Evolutionary conservation across 2,797 vertebrate species (phyloP).

Genomic region (Pogoniulus pusillus): DNA sequence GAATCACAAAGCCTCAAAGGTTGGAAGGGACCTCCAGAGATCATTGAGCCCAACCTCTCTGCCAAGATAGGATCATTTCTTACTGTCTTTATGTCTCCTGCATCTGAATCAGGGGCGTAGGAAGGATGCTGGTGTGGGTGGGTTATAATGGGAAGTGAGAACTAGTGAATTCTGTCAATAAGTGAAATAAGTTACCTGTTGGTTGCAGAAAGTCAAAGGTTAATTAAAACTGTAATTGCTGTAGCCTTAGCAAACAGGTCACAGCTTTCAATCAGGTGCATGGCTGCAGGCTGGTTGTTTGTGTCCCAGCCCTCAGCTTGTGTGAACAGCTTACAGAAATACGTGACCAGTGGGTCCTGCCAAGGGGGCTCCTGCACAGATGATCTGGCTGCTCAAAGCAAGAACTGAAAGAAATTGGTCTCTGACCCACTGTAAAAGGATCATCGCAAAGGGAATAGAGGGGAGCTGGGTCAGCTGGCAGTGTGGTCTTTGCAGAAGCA

Average conservation of each 20-base stretch:
- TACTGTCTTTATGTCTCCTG: background rate
- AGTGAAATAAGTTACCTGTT: constrained; percentile 8
- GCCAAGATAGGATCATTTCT: too few relatives aligned
- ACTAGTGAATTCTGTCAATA: background rate
- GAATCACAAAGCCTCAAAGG: too few relatives aligned
- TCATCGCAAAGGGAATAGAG: background rate
- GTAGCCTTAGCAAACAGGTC: background rate
- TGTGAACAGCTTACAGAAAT: background rate
- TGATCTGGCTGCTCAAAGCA: background rate
- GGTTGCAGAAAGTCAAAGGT: constrained; percentile 28
- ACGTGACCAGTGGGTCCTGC: background rate
- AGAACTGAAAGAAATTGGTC: background rate
- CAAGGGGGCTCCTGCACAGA: background rate
- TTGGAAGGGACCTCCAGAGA: too few relatives aligned
- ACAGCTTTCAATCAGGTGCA: background rate
- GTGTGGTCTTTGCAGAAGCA: background rate
- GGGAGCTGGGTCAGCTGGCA: background rate
- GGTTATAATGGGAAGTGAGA: background rate
- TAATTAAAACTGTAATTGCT: constrained; percentile 49
- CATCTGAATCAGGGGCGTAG: background rate
- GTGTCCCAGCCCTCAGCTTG: background rate
- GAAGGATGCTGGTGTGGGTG: too few relatives aligned
- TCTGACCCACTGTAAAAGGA: background rate
- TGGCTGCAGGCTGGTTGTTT: background rate
- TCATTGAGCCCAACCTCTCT: too few relatives aligned